Evolutionary conservation across 1,140 invertebrate species (phyloP).

Genomic region (Formica selysi): DNA sequence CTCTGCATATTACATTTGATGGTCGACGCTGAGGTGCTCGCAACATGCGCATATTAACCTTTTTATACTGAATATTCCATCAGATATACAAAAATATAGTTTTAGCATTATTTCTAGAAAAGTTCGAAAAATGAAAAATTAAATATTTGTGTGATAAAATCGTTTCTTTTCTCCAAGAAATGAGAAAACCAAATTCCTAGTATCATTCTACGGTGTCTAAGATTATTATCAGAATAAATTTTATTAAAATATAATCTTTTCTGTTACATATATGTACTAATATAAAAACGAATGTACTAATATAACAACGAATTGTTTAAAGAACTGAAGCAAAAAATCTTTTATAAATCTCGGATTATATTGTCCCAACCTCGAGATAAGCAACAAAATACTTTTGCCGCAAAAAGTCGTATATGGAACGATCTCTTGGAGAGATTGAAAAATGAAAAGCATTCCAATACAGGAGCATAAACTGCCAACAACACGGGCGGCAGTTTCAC

Average conservation of each 20-base stretch:
- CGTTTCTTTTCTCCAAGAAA: neutral
- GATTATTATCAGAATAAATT: neutral
- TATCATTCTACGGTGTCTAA: neutral
- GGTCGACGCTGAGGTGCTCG: neutral
- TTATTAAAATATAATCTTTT: neutral
- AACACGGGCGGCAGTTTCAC: too few species aligned
- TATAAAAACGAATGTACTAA: neutral
- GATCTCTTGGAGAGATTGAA: neutral
- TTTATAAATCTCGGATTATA: neutral
- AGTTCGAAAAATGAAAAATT: conserved; percentile 6
- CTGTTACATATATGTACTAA: too few species aligned
- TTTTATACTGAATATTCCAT: neutral
- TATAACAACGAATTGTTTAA: neutral
- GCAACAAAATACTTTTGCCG: neutral
- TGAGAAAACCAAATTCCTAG: neutral
- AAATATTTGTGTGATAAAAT: neutral
- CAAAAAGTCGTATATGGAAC: neutral
- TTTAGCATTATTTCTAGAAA: neutral
- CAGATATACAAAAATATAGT: neutral
- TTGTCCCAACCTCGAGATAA: neutral
- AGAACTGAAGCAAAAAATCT: neutral
- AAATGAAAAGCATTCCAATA: neutral
- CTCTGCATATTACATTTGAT: conserved; percentile 35
- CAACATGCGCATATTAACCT: neutral
- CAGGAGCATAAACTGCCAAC: neutral